Conservation (phyloP, 2,113 vertebrate species). For the Amphilophus citrinellus region DNA sequence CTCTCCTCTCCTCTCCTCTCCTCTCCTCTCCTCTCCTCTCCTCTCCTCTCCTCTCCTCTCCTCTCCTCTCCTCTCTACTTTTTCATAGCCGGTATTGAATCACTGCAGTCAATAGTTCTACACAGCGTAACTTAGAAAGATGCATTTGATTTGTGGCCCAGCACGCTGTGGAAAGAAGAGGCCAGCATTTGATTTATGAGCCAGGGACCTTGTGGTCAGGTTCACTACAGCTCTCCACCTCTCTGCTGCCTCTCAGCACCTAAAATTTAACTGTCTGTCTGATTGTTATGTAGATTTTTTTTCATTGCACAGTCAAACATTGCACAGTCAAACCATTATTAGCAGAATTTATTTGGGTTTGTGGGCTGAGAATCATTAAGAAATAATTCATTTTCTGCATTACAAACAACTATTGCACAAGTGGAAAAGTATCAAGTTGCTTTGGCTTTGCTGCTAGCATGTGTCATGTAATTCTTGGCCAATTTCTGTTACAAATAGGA, state of each 20-base stretch:
- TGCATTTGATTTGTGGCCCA: constrained; percentile 76
- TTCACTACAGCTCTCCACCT: constrained; percentile 43
- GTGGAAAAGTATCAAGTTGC: not conserved
- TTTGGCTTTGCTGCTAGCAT: not conserved
- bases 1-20: too few species aligned
- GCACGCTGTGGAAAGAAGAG: constrained; percentile 54
- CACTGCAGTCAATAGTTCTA: constrained; percentile 74
- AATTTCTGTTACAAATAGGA: not conserved
- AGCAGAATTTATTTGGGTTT: constrained; percentile 4
- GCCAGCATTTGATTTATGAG: constrained; percentile 74
- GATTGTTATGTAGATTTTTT: constrained; percentile 59
- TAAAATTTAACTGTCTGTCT: constrained; percentile 56
- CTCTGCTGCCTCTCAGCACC: constrained; percentile 41
- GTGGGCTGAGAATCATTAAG: not conserved
- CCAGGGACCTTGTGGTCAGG: constrained; percentile 70
- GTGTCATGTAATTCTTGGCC: not conserved
- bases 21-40: too few species aligned
- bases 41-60: too few species aligned
- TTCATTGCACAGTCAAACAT: constrained; percentile 16
- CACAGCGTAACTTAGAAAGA: constrained; percentile 72
- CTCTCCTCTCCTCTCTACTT: constrained; percentile 26
- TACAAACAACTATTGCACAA: not conserved
- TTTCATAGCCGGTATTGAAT: constrained; percentile 69
- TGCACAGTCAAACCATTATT: constrained; percentile 11
- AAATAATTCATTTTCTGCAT: constrained; percentile 20